These are phyloP conservation scores for Hydriomena furcata DNA, from an alignment of 2,888 invertebrate genomes.

Conservation along the genomic window DNA sequence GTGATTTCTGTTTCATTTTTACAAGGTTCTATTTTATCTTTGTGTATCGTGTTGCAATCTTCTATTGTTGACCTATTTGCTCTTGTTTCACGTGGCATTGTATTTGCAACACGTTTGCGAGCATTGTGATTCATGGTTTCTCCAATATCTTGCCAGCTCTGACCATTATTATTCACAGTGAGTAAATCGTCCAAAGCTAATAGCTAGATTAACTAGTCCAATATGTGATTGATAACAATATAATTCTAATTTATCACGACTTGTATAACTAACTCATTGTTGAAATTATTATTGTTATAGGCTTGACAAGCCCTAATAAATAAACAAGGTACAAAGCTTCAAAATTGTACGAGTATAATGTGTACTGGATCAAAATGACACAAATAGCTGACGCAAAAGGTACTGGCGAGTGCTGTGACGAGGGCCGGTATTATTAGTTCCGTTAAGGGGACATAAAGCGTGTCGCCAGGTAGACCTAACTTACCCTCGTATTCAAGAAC, in stretches of 20 bases:
- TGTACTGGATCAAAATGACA: slow-evolving; percentile 49
- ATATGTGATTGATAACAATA: slow-evolving; percentile 17
- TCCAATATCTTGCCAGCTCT: slow-evolving; percentile 8
- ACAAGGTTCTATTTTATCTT: slow-evolving; percentile 34
- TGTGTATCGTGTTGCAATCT: slow-evolving; percentile 29
- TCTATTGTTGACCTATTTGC: slow-evolving; percentile 35
- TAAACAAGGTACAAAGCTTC: slow-evolving; percentile 10
- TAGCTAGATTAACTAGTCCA: background rate
- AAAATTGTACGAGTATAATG: too few relatives aligned
- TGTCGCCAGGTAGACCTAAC: slow-evolving; percentile 43
- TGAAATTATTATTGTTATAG: too few relatives aligned
- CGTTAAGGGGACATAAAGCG: slow-evolving; percentile 58
- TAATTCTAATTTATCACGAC: slow-evolving; percentile 19
- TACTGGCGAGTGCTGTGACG: slow-evolving; percentile 41
- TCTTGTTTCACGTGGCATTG: slow-evolving; percentile 23
- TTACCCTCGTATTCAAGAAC: too few relatives aligned
- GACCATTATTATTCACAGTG: background rate
- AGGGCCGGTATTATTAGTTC: slow-evolving; percentile 59
- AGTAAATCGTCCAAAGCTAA: slow-evolving; percentile 3
- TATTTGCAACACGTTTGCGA: slow-evolving; percentile 16
- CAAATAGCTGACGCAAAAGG: slow-evolving; percentile 55
- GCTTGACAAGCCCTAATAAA: too few relatives aligned
- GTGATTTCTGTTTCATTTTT: slow-evolving; percentile 24
- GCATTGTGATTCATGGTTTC: slow-evolving; percentile 20
- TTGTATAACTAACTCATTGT: slow-evolving; percentile 15